Percentiles rank a stretch among this genome's conserved stretches.
phyloP scores from a whole-genome alignment of 2,113 vertebrate species.

The Odontophorus gujanensis region DNA sequence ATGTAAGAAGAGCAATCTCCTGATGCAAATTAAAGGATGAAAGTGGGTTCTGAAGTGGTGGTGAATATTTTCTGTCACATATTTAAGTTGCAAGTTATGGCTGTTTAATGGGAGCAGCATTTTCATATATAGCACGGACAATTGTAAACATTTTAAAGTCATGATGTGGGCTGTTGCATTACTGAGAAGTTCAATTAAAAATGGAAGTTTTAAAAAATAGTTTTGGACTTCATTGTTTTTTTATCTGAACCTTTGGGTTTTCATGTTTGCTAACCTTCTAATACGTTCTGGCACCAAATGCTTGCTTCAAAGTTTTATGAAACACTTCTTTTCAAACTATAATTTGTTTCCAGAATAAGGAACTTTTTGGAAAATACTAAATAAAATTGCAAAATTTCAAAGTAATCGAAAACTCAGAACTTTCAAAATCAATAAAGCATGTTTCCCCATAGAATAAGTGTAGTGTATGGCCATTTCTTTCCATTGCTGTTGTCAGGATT shows the following conservation, averaged over 20 bases:
- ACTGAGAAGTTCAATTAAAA: not conserved
- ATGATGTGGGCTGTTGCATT: not conserved
- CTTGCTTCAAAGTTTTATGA: not conserved
- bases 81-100: not conserved
- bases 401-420: not conserved
- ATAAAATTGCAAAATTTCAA: not conserved
- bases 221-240: not conserved
- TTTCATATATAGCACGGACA: not conserved
- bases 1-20: not conserved
- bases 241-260: not conserved
- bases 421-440: not conserved
- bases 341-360: not conserved
- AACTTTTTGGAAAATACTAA: not conserved
- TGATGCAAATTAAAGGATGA: not conserved
- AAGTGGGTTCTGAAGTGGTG: not conserved
- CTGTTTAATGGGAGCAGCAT: not conserved
- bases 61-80: slow-evolving; percentile 22
- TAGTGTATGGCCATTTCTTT: not conserved
- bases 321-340: not conserved
- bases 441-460: rapidly evolving
- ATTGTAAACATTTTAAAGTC: not conserved
- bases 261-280: not conserved
- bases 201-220: not conserved
- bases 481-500: not conserved
- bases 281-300: not conserved